phyloP scores from a whole-genome alignment of 2,888 invertebrate species.

The Anodontia alba region DNA sequence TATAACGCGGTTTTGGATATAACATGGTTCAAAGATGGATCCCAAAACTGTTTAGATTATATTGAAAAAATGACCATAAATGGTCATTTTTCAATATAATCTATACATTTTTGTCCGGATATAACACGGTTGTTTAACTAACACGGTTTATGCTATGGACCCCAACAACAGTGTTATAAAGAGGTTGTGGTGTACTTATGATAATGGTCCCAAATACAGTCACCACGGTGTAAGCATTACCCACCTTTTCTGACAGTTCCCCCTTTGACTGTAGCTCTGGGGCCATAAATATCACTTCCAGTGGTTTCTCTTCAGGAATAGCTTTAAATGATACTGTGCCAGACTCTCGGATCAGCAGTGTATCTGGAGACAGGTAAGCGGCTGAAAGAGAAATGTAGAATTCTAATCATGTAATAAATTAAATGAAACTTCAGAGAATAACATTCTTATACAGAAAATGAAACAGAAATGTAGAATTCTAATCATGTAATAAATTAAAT shows the following conservation, averaged over 20 bases:
- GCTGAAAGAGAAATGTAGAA: conserved; percentile 69
- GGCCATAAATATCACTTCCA: conserved; percentile 81
- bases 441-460: neutral
- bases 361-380: conserved; percentile 81
- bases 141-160: too few relatives aligned
- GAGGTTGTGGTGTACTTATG: too few relatives aligned
- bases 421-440: neutral
- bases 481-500: neutral
- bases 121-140: too few relatives aligned
- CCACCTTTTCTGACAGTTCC: conserved; percentile 80
- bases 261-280: conserved; percentile 81
- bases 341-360: conserved; percentile 75
- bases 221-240: neutral
- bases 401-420: too few relatives aligned
- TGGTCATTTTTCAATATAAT: too few relatives aligned
- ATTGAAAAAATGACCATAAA: too few relatives aligned
- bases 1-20: too few relatives aligned
- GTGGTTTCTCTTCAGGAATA: conserved; percentile 79
- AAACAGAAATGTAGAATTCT: neutral
- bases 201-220: too few relatives aligned
- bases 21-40: too few relatives aligned
- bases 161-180: too few relatives aligned
- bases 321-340: conserved; percentile 78
- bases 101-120: too few relatives aligned
- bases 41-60: too few relatives aligned